These are phyloP conservation scores for Alviniconcha strummeri DNA, from an alignment of 2,888 invertebrate species.

Conservation along the genomic window DNA sequence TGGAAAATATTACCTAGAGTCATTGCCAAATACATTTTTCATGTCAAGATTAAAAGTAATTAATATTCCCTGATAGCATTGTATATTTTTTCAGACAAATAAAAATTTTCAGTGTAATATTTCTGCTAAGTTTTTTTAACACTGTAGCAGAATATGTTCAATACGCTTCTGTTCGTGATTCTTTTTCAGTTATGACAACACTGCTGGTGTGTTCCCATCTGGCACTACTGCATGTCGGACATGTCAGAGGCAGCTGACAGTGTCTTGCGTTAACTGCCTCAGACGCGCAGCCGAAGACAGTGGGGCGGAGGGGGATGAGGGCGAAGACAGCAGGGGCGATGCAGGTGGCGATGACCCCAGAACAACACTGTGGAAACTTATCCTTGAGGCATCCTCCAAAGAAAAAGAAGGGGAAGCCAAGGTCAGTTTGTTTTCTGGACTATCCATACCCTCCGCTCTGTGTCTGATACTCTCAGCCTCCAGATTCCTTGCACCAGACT, in stretches of 20 bases:
- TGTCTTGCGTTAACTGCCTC: slow-evolving; percentile 30
- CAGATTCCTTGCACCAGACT: too few relatives aligned
- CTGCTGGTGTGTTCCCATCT: slow-evolving; percentile 24
- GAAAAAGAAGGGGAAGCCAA: slow-evolving; percentile 11
- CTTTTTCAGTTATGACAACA: slow-evolving; percentile 24
- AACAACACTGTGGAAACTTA: slow-evolving; percentile 14
- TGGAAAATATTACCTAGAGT: too few relatives aligned
- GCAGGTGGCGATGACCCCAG: background rate
- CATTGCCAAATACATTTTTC: too few relatives aligned
- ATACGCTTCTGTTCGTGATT: too few relatives aligned
- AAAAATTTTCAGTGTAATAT: too few relatives aligned
- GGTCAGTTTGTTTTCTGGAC: background rate
- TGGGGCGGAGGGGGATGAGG: background rate
- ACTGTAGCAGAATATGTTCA: too few relatives aligned
- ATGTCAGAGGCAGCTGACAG: slow-evolving; percentile 23
- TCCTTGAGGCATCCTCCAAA: slow-evolving; percentile 6
- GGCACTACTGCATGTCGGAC: slow-evolving; percentile 20
- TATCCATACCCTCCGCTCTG: too few relatives aligned
- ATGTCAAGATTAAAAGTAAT: too few relatives aligned
- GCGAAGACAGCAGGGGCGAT: slow-evolving; percentile 9
- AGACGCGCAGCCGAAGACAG: slow-evolving; percentile 25
- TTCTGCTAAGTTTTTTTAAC: too few relatives aligned
- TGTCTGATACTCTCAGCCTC: too few relatives aligned
- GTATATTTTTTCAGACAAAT: too few relatives aligned
- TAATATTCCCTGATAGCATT: too few relatives aligned